These are phyloP conservation scores for Microcebus lehilahytsara DNA, from an alignment of 2,113 vertebrate species.

Conservation along the genomic window DNA sequence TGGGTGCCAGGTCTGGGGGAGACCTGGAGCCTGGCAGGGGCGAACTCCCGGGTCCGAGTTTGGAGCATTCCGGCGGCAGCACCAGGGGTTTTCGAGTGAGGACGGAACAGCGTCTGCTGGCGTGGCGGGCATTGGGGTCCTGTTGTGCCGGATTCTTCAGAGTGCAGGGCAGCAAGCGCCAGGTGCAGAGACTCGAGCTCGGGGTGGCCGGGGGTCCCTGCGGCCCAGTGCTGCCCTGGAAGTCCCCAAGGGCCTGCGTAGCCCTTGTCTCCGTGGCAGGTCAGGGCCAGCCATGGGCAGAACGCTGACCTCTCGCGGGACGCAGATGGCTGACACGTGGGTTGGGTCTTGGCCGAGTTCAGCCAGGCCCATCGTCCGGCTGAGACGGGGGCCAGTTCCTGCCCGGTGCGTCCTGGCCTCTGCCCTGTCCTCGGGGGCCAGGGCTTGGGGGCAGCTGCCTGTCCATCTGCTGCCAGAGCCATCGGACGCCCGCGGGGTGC, in stretches of 20 bases:
- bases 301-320: background rate
- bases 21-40: background rate
- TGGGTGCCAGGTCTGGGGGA: accelerated
- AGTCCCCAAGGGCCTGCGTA: background rate
- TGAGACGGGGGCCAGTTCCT: background rate
- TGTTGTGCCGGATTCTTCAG: accelerated
- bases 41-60: accelerated
- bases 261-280: too few species aligned
- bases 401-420: background rate
- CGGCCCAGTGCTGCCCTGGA: background rate
- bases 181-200: background rate
- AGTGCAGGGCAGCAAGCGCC: accelerated
- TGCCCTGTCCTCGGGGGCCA: background rate
- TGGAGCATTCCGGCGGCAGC: background rate
- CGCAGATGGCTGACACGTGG: background rate
- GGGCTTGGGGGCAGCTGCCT: background rate
- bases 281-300: background rate
- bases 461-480: background rate
- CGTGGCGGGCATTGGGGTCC: accelerated
- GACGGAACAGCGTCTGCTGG: accelerated
- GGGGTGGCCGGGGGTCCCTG: background rate
- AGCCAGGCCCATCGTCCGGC: background rate
- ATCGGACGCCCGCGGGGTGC: accelerated
- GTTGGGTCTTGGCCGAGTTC: background rate
- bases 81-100: accelerated